A percentile compares a stretch with the other conserved stretches of the same genome.
Evolutionary conservation across 2,888 invertebrate genomes (phyloP).

Genomic region (Oligia fasciuncula): DNA sequence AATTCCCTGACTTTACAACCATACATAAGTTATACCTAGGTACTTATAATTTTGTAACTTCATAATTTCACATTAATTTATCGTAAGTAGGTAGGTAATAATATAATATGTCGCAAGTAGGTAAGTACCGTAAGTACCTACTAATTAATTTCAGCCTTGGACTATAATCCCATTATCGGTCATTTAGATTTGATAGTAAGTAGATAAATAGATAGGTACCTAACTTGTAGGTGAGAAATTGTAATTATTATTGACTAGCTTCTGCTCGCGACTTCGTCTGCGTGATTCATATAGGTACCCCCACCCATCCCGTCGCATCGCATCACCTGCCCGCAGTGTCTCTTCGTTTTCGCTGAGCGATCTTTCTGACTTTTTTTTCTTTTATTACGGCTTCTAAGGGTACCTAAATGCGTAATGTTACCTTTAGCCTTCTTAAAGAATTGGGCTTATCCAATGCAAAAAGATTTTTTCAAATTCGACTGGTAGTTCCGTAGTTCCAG

Average conservation of each 20-base stretch:
- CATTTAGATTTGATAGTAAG: conserved; percentile 22
- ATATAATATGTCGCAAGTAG: not conserved
- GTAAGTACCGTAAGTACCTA: not conserved
- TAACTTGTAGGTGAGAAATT: not conserved
- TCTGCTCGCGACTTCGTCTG: too few relatives aligned
- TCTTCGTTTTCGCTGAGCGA: not conserved
- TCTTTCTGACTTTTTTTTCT: too few relatives aligned
- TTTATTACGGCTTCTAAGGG: too few relatives aligned
- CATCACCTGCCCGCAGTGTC: not conserved
- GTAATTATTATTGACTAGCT: not conserved
- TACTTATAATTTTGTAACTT: not conserved
- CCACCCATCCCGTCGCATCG: too few relatives aligned
- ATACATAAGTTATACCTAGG: not conserved
- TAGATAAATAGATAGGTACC: not conserved
- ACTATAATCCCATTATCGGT: conserved; percentile 49
- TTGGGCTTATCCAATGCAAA: not conserved
- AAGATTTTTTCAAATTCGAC: not conserved
- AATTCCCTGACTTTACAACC: not conserved
- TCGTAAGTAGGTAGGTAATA: conserved; percentile 3
- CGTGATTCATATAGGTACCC: too few relatives aligned
- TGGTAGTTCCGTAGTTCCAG: too few relatives aligned
- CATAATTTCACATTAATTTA: not conserved
- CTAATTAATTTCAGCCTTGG: conserved; percentile 27
- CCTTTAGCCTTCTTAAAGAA: too few relatives aligned
- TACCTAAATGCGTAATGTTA: too few relatives aligned